Percentiles rank a stretch among this genome's conserved stretches.
phyloP scores from a whole-genome alignment of 2,113 vertebrate species.

The Grus americana region DNA sequence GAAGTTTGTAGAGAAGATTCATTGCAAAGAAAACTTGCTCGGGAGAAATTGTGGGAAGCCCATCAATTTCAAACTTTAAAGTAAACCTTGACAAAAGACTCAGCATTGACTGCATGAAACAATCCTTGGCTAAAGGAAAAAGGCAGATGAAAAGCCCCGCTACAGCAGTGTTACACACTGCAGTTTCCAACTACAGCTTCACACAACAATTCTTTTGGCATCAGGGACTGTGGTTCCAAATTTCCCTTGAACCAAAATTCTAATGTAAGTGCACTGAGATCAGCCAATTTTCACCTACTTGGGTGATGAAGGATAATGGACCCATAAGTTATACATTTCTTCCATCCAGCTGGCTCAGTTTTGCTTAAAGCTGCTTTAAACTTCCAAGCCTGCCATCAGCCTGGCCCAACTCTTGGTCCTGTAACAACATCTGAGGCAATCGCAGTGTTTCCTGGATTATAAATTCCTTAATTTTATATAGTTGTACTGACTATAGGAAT shows the following conservation, averaged over 20 bases:
- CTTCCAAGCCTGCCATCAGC: background rate
- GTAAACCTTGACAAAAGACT: background rate
- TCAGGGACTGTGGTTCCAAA: background rate
- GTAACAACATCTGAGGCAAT: background rate
- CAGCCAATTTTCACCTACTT: background rate
- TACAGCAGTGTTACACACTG: background rate
- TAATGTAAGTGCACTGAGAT: background rate
- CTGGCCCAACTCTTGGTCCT: background rate
- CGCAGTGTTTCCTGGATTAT: background rate
- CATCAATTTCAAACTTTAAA: background rate
- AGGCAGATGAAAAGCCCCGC: background rate
- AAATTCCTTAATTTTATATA: background rate
- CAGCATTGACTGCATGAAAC: background rate
- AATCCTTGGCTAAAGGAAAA: background rate
- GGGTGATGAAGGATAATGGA: background rate
- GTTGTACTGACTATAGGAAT: background rate
- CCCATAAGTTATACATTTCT: background rate
- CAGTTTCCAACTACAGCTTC: conserved; percentile 9
- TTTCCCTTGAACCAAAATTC: background rate
- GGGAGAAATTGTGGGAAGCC: background rate
- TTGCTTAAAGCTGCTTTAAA: background rate
- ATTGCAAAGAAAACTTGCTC: conserved; percentile 8
- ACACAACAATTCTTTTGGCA: background rate
- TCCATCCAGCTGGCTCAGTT: background rate
- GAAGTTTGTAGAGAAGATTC: background rate